These are phyloP conservation scores for Larimichthys crocea DNA, from an alignment of 2,113 vertebrate genomes.

Conservation along the genomic window DNA sequence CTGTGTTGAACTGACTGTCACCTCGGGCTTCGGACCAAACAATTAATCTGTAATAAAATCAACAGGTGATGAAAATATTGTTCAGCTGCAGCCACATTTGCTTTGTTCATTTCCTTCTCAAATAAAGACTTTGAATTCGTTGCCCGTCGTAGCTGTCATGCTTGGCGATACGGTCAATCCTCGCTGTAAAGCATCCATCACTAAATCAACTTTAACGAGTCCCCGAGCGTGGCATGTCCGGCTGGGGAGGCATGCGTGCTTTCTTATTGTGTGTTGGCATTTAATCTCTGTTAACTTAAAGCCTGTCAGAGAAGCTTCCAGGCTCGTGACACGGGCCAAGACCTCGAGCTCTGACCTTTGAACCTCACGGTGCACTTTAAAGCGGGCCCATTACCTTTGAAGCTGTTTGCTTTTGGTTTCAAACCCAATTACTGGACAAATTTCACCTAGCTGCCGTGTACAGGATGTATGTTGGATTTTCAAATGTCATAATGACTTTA, in stretches of 20 bases:
- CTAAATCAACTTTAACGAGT: slow-evolving; percentile 65
- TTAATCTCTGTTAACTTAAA: slow-evolving; percentile 30
- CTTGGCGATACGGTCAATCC: not conserved
- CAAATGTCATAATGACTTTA: slow-evolving; percentile 8
- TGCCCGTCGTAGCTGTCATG: slow-evolving; percentile 1
- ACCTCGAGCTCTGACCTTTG: slow-evolving; percentile 9
- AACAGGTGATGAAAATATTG: not conserved
- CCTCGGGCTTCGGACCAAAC: not conserved
- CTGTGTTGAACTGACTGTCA: too few relatives aligned
- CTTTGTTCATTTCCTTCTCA: not conserved
- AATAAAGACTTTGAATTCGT: not conserved
- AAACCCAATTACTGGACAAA: not conserved
- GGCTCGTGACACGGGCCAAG: not conserved
- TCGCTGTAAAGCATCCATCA: slow-evolving; percentile 45
- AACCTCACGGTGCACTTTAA: slow-evolving; percentile 1
- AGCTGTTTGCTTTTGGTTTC: not conserved
- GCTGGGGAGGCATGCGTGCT: slow-evolving; percentile 36
- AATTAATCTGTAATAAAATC: not conserved
- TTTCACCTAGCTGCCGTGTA: not conserved
- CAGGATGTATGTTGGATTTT: not conserved
- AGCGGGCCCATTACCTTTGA: not conserved
- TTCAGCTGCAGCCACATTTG: not conserved
- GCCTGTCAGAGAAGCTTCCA: slow-evolving; percentile 27
- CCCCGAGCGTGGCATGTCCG: slow-evolving; percentile 42
- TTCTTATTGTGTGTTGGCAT: not conserved